Base-by-base conservation (phyloP, 2,113 vertebrate species). In the Barbus barbus region DNA sequence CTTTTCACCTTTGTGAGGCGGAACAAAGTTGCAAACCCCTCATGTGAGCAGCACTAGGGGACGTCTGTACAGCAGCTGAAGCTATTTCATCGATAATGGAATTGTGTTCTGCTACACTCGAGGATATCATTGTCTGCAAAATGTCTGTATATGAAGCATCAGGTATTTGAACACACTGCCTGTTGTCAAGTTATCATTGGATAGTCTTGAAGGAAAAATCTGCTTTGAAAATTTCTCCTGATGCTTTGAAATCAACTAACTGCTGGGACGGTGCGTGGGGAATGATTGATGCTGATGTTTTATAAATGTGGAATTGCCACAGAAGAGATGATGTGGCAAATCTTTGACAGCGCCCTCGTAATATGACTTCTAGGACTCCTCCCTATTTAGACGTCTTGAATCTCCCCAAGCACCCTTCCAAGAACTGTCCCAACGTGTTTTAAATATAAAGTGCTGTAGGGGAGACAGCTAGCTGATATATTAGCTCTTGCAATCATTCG, bases 321-420 rank as follows among this genome's bases (percentile, higher is more conserved):
- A 79, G 28, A 86, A 84, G 81, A 86, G 72, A 83, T 81, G 81
- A 85, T 83, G 84, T 88, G 84, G 87, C 81, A 85, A 77, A 44
- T 44, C 41, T 44, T 44, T 44, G 41, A 44, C 41, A 44, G 9
- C 11, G 41, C 71, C 85, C 53, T 65, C 83, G 16, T 72, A 78
- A 41, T 81, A 78, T 82, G 58, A 79, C 33, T 83, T 74, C 36
- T 65, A 38, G 48, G 80, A 46, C 22, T 81, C 33, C 24, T 61
- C 44, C 80, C 8, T 56, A 60, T 75, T 83, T 14, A 83, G 69
- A 67, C 56, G 46, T 78, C 28, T 82, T 36, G n/a, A 51, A 58
- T 26, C 28, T 48, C 12, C 46, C 41, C 11, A 61, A 71, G 53
- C 44, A 13, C 33, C 41, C 13, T 78, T 67, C 74, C 46, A 67